A percentile compares a stretch with the other conserved stretches of the same genome.
Evolutionary conservation across 92 coral and sea anemone species (phyloP).

Genomic region (Umimayanthus chanpuru): DNA sequence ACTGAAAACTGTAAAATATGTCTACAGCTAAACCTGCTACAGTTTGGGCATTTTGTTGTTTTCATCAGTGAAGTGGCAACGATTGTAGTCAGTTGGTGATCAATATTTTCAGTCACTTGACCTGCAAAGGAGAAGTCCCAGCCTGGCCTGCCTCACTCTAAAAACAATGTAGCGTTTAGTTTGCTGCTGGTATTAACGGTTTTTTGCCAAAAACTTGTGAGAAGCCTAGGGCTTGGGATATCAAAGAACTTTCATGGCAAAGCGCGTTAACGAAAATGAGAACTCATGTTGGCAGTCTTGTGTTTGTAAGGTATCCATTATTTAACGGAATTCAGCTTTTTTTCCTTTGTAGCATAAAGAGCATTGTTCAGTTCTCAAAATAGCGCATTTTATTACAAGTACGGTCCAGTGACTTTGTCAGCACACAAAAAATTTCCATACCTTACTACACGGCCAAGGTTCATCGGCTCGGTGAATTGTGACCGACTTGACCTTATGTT

Average conservation of each 20-base stretch:
- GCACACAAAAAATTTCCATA: constrained; percentile 22
- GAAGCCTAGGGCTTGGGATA: no score
- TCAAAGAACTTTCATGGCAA: not conserved
- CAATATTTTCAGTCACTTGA: not conserved
- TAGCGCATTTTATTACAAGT: not conserved
- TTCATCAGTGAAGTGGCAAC: not conserved
- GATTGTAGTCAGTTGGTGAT: not conserved
- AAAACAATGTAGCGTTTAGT: no score
- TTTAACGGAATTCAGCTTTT: not conserved
- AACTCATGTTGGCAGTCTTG: no score
- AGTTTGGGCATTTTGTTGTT: not conserved
- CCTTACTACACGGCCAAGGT: not conserved
- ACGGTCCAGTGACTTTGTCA: constrained; percentile 34
- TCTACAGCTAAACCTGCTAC: not conserved
- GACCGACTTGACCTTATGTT: not conserved
- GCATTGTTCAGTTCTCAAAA: constrained; percentile 2
- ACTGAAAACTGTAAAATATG: not conserved
- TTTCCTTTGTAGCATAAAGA: not conserved
- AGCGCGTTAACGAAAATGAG: not conserved
- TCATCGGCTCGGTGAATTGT: not conserved
- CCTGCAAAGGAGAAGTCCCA: not conserved
- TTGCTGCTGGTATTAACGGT: no score
- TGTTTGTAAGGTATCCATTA: not conserved
- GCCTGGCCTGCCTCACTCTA: no score
- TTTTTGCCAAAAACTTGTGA: not conserved